Percentiles rank a stretch among this genome's conserved stretches.
phyloP scores from a whole-genome alignment of 2,888 invertebrate genomes.

The Amphimallon solstitiale region DNA sequence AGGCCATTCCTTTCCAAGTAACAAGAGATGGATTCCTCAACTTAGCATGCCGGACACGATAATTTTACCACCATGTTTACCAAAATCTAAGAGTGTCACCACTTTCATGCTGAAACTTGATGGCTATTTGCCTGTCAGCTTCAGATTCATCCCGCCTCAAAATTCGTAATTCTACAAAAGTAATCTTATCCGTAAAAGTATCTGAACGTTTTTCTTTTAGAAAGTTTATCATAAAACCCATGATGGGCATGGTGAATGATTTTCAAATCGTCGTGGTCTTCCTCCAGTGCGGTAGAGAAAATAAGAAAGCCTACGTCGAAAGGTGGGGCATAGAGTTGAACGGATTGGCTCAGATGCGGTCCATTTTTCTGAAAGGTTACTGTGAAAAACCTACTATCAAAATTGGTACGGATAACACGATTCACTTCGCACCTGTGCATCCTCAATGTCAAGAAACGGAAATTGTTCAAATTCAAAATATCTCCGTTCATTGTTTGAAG shows the following conservation, averaged over 20 bases:
- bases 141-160: conserved; percentile 61
- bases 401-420: conserved; percentile 54
- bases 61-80: conserved; percentile 52
- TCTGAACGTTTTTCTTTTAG: conserved; percentile 46
- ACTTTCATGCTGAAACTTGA: conserved; percentile 60
- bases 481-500: conserved; percentile 59
- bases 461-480: conserved; percentile 58
- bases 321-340: conserved; percentile 63
- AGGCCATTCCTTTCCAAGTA: conserved; percentile 55
- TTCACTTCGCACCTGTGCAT: conserved; percentile 59
- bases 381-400: conserved; percentile 58
- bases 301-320: conserved; percentile 59
- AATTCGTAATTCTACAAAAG: conserved; percentile 51
- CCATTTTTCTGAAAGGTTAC: conserved; percentile 60
- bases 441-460: conserved; percentile 56
- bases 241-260: conserved; percentile 59
- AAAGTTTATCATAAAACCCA: conserved; percentile 62
- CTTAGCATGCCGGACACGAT: conserved; percentile 51
- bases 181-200: background rate
- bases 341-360: conserved; percentile 54
- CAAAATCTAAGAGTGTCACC: conserved; percentile 52
- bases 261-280: conserved; percentile 60
- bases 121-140: conserved; percentile 62
- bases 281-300: conserved; percentile 53
- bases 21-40: conserved; percentile 52